A percentile compares a stretch with the other conserved stretches of the same genome.
Conservation (phyloP, 1,140 invertebrate genomes). For the Colletes latitarsis region DNA sequence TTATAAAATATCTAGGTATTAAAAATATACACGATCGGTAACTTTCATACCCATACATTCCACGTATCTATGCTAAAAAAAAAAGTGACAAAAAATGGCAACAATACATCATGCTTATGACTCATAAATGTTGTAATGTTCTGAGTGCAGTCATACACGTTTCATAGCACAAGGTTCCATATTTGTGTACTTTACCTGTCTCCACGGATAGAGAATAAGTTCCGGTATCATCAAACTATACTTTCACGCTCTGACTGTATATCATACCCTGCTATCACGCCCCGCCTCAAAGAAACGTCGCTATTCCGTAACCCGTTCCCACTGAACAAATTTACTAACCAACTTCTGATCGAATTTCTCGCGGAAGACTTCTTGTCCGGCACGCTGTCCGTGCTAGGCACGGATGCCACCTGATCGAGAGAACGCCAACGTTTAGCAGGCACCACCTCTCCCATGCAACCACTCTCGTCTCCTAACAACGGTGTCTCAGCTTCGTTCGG, state of each 20-base stretch:
- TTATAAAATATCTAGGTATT: slow-evolving; percentile 72
- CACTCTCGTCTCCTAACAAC: slow-evolving; percentile 79
- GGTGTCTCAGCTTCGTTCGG: slow-evolving; percentile 81
- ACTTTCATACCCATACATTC: slow-evolving; percentile 78
- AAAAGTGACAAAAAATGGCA: slow-evolving; percentile 70
- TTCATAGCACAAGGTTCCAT: slow-evolving; percentile 54
- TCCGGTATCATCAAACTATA: slow-evolving; percentile 75
- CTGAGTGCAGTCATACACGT: slow-evolving; percentile 19
- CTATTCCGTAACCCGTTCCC: slow-evolving; percentile 84
- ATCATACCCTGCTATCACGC: slow-evolving; percentile 77
- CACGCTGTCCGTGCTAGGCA: slow-evolving; percentile 76
- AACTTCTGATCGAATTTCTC: slow-evolving; percentile 84
- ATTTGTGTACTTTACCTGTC: background rate
- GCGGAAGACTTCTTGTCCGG: slow-evolving; percentile 80
- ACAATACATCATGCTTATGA: slow-evolving; percentile 70
- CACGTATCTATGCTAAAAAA: slow-evolving; percentile 71
- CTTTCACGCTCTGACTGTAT: slow-evolving; percentile 81
- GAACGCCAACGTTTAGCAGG: slow-evolving; percentile 88
- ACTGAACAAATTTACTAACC: slow-evolving; percentile 86
- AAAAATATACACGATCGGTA: slow-evolving; percentile 79
- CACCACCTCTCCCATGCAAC: slow-evolving; percentile 81
- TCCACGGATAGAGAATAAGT: slow-evolving; percentile 3
- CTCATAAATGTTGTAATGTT: slow-evolving; percentile 33
- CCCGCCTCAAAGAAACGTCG: slow-evolving; percentile 84
- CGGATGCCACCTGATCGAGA: slow-evolving; percentile 85